Evolutionary conservation across 1,140 invertebrate genomes (phyloP), one percentile per base, ranked within the genome.

Genomic region (Polypedilum pembai): DNA sequence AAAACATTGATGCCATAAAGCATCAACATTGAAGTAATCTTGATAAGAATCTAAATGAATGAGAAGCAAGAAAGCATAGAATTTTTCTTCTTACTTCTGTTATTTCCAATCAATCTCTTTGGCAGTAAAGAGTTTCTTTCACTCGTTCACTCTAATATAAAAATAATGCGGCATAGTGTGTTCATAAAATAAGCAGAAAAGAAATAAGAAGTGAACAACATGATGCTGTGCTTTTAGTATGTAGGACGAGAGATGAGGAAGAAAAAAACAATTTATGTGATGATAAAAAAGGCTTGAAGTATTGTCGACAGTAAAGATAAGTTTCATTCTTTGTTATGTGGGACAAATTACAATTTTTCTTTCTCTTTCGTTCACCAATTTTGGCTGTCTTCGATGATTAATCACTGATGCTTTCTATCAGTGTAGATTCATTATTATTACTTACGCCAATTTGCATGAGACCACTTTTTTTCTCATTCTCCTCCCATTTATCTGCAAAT

Each of bases 281-380:
- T 56, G 12, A 56, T 33, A 56, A 45, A 45, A 45, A 56, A 56
- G 45, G 45, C 45, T 56, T 56, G 45, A 56, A 56, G 45, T n/a
- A 56, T 56, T 56, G 45, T 56, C 45, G 45, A 56, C 45, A 56
- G 45, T n/a, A 56, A 56, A 56, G 45, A 56, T 56, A 56, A 56
- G n/a, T n/a, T 56, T 56, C 12, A 3, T 15, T 56, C 45, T 56
- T 15, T 56, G 12, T 56, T 56, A n/a, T 15, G 45, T 56, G 45
- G 8, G n/a, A 56, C 45, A 56, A 56, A 56, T 56, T 56, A n/a
- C 45, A n/a, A 56, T 56, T 4, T 12, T n/a, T 56, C 15, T 33
- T 5, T 33, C 24, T 56, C n/a, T 56, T 56, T 56, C 4, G 10
- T 56, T n/a, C n/a, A n/a, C 45, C 12, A 56, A 4, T n/a, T 56